Conservation (phyloP, 2,797 vertebrate genomes). For the Tauraco hartlaubi region DNA sequence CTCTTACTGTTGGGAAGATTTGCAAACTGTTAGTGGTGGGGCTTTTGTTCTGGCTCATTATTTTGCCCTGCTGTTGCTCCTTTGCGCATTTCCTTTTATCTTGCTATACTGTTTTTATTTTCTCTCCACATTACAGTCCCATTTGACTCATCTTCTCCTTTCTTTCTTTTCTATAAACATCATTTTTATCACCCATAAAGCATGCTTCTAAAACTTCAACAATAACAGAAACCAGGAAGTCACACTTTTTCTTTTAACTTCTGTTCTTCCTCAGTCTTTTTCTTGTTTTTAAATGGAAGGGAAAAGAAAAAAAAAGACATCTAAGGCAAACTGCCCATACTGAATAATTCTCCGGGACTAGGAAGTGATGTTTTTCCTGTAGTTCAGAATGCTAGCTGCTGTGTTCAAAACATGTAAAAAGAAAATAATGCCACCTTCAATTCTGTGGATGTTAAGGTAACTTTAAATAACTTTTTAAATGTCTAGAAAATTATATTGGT, state of each 20-base stretch:
- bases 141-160: conserved; percentile 42
- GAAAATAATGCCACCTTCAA: background rate
- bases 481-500: background rate
- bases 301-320: background rate
- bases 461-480: background rate
- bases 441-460: background rate
- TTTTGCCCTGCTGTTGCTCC: conserved; percentile 49
- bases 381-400: background rate
- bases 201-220: conserved; percentile 18
- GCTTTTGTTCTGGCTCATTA: conserved; percentile 68
- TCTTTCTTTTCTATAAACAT: background rate
- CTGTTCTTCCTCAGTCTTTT: background rate
- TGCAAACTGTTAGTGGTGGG: conserved; percentile 14
- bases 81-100: conserved; percentile 61
- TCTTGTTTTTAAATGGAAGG: background rate
- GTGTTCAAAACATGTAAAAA: background rate
- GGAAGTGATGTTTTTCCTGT: background rate
- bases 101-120: conserved; percentile 53
- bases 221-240: background rate
- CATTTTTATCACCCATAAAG: conserved; percentile 44
- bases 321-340: background rate
- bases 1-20: conserved; percentile 29
- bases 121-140: conserved; percentile 12
- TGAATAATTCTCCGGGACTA: background rate
- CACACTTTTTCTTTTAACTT: background rate